phyloP scores from a whole-genome alignment of 2,797 vertebrate species.

The Eospalax fontanierii region DNA sequence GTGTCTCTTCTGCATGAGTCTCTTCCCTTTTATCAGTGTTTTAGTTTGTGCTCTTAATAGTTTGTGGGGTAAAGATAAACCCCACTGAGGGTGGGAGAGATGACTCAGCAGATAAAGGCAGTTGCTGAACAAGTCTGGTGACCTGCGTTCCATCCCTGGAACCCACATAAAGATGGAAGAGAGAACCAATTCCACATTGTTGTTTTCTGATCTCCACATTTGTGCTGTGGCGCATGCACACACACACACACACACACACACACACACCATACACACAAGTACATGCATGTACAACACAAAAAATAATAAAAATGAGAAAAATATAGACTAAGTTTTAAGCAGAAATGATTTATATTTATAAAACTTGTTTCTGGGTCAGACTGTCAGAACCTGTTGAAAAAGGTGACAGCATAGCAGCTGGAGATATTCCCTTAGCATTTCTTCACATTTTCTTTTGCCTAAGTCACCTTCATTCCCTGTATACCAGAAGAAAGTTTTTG shows the following conservation, averaged over 20 bases:
- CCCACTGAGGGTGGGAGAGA: not conserved
- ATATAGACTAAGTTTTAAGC: conserved; percentile 74
- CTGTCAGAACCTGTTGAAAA: conserved; percentile 35
- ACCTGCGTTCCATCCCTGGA: not conserved
- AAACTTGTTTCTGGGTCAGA: conserved; percentile 79
- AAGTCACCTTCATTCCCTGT: conserved; percentile 17
- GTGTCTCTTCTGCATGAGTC: conserved; percentile 64
- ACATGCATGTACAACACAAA: not conserved
- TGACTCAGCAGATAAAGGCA: not conserved
- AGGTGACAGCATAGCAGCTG: not conserved
- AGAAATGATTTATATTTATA: conserved; percentile 73
- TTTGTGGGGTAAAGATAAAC: conserved; percentile 75
- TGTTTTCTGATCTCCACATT: not conserved
- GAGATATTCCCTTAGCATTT: conserved; percentile 35
- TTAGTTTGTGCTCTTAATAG: not conserved
- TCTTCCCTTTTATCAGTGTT: conserved; percentile 47
- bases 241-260: no score
- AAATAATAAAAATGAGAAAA: not conserved
- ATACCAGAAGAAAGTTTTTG: not conserved
- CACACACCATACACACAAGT: no score
- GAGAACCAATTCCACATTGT: not conserved
- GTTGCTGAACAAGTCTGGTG: not conserved
- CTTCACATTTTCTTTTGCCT: not conserved
- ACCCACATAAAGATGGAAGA: not conserved
- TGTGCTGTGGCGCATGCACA: not conserved